Base-by-base conservation (phyloP, 1,140 invertebrate species). In the Argopecten irradians region DNA sequence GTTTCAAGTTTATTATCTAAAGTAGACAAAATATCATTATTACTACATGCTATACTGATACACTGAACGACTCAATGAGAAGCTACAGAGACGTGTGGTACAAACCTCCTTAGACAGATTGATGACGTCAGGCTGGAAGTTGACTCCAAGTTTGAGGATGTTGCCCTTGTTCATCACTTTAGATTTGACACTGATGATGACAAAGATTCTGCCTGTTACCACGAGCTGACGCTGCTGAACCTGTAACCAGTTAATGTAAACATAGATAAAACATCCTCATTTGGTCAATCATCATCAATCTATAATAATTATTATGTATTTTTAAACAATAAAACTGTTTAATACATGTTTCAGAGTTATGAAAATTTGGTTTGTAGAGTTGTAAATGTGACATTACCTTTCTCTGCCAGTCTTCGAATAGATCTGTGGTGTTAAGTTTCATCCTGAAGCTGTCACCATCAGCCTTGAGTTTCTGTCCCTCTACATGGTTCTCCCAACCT, bases 401-500 rank as follows among this genome's bases (percentile, higher is more conserved):
- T 89, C 93, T 93, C 11, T 98, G 97, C 99, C 99, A 99, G 92
- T 99, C 99, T 93, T 99, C 98, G 95, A 99, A 99, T 83, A 99
- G 98, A 93, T 98, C 98, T 94, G 98, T 97, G 8, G 99, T 99
- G 92, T 99, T 98, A 2, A 99, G 96, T 95, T 99, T 99, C 46
- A 98, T 95, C 35, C 98, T 97, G 95, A 99, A 99, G 95, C 98
- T 99, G 93, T 99, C 99, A 16, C 99, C 99, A 95, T 99, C 99
- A 13, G 97, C 98, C 96, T 99, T 99, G 82, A 99, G 96, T 95
- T 99, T 99, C 94, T 99, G 98, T 84, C 99, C 99, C 95, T 99
- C 99, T 35, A 99, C 98, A 95, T 99, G 99, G 93, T 98, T 99
- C 95, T 99, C 99, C 99, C 99, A 99, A 41, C 98, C 99, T 96